These are phyloP conservation scores for Pachyrhynchus sulphureomaculatus DNA, from an alignment of 1,140 invertebrate genomes.

Conservation along the genomic window DNA sequence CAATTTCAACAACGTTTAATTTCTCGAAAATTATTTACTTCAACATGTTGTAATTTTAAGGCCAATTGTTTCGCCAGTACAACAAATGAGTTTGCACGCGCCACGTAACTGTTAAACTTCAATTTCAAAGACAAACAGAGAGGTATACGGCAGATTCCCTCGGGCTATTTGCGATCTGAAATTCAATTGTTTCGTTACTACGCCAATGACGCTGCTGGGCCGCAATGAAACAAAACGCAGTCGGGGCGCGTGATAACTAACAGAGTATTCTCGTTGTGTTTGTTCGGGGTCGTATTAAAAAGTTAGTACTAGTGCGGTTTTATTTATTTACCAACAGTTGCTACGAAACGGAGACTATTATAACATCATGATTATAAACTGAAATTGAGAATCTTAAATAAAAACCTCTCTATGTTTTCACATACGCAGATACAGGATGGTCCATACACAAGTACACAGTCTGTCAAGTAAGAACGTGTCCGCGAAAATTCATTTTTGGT, in stretches of 20 bases:
- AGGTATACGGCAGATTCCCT: constrained; percentile 19
- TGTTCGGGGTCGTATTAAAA: background rate
- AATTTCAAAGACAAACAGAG: constrained; percentile 36
- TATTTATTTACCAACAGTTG: too few relatives aligned
- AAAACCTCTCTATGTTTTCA: too few relatives aligned
- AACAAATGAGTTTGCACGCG: background rate
- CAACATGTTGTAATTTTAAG: constrained; percentile 4
- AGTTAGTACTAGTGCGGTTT: too few relatives aligned
- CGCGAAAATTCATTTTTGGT: too few relatives aligned
- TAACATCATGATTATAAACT: too few relatives aligned
- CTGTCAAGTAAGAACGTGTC: too few relatives aligned
- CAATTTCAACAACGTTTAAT: too few relatives aligned
- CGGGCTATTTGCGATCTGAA: constrained; percentile 27
- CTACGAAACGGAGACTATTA: too few relatives aligned
- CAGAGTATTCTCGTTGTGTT: background rate
- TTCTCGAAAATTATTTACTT: background rate
- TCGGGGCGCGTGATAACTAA: background rate
- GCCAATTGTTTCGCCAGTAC: background rate
- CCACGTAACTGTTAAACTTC: constrained; percentile 19
- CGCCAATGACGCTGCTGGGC: background rate
- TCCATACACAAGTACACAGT: too few relatives aligned
- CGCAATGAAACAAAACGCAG: too few relatives aligned
- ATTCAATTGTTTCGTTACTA: constrained; percentile 29
- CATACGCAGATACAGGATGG: too few relatives aligned
- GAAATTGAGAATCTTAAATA: too few relatives aligned